Evolutionary conservation across 2,113 vertebrate genomes (phyloP).

Genomic region (Halcyon malimbica): DNA sequence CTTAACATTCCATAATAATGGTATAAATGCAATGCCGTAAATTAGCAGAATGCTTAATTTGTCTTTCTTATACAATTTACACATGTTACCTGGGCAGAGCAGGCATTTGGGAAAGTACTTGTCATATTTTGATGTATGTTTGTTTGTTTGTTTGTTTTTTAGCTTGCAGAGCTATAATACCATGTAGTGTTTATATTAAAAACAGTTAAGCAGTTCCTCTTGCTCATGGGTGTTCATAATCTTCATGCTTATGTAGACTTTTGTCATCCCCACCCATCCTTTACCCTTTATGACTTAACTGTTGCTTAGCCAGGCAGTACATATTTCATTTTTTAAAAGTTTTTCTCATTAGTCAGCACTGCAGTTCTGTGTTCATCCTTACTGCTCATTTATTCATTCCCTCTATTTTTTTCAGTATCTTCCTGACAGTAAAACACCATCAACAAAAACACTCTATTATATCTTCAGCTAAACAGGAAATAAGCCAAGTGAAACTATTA

Average conservation of each 20-base stretch:
- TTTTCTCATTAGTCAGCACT: background rate
- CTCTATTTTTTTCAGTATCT: background rate
- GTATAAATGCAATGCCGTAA: background rate
- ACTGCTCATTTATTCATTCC: background rate
- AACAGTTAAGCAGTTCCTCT: background rate
- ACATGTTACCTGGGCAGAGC: slow-evolving; percentile 22
- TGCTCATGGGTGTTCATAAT: background rate
- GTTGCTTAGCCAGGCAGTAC: background rate
- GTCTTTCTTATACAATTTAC: slow-evolving; percentile 29
- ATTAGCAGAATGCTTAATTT: slow-evolving; percentile 33
- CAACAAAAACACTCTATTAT: background rate
- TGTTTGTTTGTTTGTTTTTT: background rate
- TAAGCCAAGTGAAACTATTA: background rate
- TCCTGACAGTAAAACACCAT: background rate
- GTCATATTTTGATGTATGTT: background rate
- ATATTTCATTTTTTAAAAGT: background rate
- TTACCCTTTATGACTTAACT: background rate
- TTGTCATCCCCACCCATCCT: background rate
- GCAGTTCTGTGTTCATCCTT: background rate
- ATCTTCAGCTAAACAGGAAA: slow-evolving; percentile 1
- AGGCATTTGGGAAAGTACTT: slow-evolving; percentile 3
- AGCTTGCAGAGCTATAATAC: slow-evolving; percentile 31
- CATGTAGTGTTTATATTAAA: slow-evolving; percentile 38
- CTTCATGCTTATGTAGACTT: background rate
- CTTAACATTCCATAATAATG: background rate